A percentile compares a stretch with the other conserved stretches of the same genome.
Conservation (phyloP, 2,888 invertebrate species). For the Octonoba sinensis region DNA sequence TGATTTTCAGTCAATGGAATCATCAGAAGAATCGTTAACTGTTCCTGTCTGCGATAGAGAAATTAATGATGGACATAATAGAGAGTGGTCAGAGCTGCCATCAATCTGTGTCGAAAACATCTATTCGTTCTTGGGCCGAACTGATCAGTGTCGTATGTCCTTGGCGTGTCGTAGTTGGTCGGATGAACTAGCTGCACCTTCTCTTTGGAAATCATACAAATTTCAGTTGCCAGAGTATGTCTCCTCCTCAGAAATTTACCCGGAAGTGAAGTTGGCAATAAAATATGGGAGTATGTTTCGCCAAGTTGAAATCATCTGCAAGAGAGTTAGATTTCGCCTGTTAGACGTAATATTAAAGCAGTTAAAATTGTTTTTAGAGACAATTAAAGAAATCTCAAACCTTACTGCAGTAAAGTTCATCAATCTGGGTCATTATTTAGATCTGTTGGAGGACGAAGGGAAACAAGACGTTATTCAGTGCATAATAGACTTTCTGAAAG, state of each 20-base stretch:
- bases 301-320: too few species aligned
- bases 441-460: too few species aligned
- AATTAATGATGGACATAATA: too few species aligned
- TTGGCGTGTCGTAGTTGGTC: constrained; percentile 6
- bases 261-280: constrained; percentile 6
- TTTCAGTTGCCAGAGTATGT: constrained; percentile 2
- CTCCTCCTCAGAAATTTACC: background rate
- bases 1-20: background rate
- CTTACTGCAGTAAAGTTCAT: too few species aligned
- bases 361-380: too few species aligned
- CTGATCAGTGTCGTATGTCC: background rate
- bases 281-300: constrained; percentile 11
- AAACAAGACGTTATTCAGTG: too few species aligned
- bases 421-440: too few species aligned
- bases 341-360: too few species aligned
- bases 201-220: constrained; percentile 3
- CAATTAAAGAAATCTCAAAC: too few species aligned
- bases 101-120: constrained; percentile 4
- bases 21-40: background rate
- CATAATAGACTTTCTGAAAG: too few species aligned
- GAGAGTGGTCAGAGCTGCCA: constrained; percentile 5
- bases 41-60: too few species aligned
- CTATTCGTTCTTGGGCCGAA: constrained; percentile 3
- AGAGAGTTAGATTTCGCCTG: too few species aligned
- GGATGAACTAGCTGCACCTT: constrained; percentile 2